Base-by-base conservation (phyloP, 2,888 invertebrate species). In the Rotaria sp. region DNA sequence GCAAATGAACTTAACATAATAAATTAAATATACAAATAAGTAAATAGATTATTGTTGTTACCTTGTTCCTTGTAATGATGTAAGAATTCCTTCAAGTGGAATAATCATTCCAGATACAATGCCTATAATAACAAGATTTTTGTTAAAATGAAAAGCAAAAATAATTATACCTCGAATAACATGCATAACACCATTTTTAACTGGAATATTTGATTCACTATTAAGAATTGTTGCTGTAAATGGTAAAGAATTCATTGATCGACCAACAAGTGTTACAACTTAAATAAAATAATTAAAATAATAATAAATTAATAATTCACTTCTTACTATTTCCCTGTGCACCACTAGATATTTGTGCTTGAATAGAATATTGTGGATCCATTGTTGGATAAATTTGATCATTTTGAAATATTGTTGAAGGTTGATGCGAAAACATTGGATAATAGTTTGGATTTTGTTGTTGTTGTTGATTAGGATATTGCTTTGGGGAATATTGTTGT, bases 331-430 rank as follows among this genome's bases (percentile, higher is more conserved):
- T 85, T 45, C 85, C 85, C 4, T 24, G 74, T 4, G 55, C 1
- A 55, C 85, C 86, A 35, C 74, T 48, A 24, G 30, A 55, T 4
- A 86, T 75, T 75, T 80, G 67, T 30, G 86, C 86, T 24, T 48
- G 80, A 7, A 86, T 26, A 50, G 59, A 67, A 86, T 74, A 86
- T 75, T 59, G 41, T 7, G 85, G 57, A 67, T 86, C 85, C 75
- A 85, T 35, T 11, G 86, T 85, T 10, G 85, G 80, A 50, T 86
- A 86, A 30, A 45, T 26, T 52, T 85, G 86, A n/a, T 35, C 55
- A 50, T 80, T 57, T 84, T 86, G 85, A 85, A 86, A 86, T 2
- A 57, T 24, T 21, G 85, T 30, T 4, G 74, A 52, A 38, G 52
- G 30, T 35, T 74, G 85, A n/a, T 84, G 75, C 3, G 85, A 50